A percentile compares a stretch with the other conserved stretches of the same genome.
Evolutionary conservation across 2,797 vertebrate species (phyloP).

Genomic region (Ctenosaura bakeri): DNA sequence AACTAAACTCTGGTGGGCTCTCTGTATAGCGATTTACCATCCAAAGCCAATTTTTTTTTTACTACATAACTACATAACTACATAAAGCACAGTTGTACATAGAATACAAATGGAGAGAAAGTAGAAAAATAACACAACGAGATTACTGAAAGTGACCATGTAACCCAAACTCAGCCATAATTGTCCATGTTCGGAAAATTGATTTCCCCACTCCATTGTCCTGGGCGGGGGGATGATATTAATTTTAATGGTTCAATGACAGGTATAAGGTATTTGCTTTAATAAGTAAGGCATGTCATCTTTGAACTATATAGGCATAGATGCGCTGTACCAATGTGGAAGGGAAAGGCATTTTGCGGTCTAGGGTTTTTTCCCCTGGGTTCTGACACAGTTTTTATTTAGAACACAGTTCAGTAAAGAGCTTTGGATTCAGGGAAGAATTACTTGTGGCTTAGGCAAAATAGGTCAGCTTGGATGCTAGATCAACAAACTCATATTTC

Average conservation of each 20-base stretch:
- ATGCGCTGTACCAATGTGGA: background rate
- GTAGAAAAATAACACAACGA: background rate
- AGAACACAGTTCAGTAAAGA: background rate
- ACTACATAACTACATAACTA: background rate
- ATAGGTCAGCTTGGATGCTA: constrained; percentile 11
- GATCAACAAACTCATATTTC: constrained; percentile 27
- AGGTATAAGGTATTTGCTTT: constrained; percentile 47
- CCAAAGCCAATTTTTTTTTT: background rate
- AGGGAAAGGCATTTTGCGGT: constrained; percentile 11
- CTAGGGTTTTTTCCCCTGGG: background rate
- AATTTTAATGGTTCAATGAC: constrained; percentile 44
- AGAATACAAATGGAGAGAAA: background rate
- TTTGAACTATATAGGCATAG: constrained; percentile 1
- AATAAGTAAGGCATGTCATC: constrained; percentile 14
- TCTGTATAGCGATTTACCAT: constrained; percentile 61
- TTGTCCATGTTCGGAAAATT: constrained; percentile 23
- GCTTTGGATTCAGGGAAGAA: constrained; percentile 5
- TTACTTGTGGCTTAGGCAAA: background rate
- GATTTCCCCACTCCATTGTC: constrained; percentile 39
- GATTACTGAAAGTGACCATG: constrained; percentile 56
- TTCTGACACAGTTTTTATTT: background rate
- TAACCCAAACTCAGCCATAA: constrained; percentile 45
- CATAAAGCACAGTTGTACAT: background rate
- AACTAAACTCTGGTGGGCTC: constrained; percentile 61
- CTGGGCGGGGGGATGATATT: background rate